A percentile compares a stretch with the other conserved stretches of the same genome.
These are phyloP conservation scores for Nowickia ferox DNA, from an alignment of 2,888 invertebrate genomes.

Conservation along the genomic window DNA sequence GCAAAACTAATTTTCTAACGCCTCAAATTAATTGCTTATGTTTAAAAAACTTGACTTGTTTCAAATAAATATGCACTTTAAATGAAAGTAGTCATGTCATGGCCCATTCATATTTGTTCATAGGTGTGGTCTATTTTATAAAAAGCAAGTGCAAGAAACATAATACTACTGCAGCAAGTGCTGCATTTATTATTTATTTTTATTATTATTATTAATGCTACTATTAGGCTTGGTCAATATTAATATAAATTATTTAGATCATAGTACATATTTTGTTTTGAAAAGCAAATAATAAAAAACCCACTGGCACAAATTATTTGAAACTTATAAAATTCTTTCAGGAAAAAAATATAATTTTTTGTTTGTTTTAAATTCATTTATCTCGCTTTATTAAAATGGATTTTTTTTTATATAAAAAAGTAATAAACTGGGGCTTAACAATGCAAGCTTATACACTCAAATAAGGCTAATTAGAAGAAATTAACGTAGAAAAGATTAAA, in stretches of 20 bases:
- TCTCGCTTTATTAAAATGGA: constrained; percentile 41
- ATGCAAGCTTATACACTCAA: constrained; percentile 30
- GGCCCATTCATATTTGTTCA: constrained; percentile 28
- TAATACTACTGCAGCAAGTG: not conserved
- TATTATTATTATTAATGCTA: constrained; percentile 24
- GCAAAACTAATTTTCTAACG: not conserved
- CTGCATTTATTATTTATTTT: not conserved
- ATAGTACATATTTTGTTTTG: not conserved
- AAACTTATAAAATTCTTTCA: too few species aligned
- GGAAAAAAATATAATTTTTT: not conserved
- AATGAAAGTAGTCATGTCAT: constrained; percentile 61
- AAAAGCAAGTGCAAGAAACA: constrained; percentile 10
- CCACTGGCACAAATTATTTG: not conserved
- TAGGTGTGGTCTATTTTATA: constrained; percentile 54
- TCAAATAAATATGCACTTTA: constrained; percentile 7
- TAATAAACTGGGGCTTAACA: constrained; percentile 52
- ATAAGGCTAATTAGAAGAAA: constrained; percentile 38
- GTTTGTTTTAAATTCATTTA: constrained; percentile 29
- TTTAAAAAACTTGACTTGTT: constrained; percentile 30
- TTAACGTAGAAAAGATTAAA: not conserved
- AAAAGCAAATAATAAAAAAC: too few species aligned
- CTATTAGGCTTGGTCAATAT: constrained; percentile 14
- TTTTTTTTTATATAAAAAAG: constrained; percentile 31
- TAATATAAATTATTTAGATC: constrained; percentile 18
- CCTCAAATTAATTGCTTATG: constrained; percentile 42